Evolutionary conservation across 1,140 invertebrate genomes (phyloP).

Genomic region (Lucilia sericata): DNA sequence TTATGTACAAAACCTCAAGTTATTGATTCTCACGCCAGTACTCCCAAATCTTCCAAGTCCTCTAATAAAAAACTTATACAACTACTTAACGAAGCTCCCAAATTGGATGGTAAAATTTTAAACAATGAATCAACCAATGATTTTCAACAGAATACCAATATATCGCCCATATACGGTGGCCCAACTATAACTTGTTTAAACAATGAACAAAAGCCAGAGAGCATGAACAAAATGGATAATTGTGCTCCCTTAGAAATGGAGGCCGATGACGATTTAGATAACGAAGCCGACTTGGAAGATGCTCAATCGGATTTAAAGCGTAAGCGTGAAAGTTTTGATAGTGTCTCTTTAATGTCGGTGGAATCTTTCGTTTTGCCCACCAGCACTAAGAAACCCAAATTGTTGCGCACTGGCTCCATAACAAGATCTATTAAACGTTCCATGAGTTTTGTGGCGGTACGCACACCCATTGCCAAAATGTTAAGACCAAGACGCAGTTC

Average conservation of each 20-base stretch:
- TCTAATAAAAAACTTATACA: not conserved
- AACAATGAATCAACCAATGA: constrained; percentile 40
- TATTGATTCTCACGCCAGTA: constrained; percentile 50
- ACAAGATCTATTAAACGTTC: constrained; percentile 60
- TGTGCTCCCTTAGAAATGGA: constrained; percentile 26
- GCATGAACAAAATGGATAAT: not conserved
- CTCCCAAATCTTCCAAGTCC: constrained; percentile 52
- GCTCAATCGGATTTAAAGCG: constrained; percentile 59
- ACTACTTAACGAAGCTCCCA: not conserved
- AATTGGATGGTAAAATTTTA: constrained; percentile 46
- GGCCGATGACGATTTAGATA: constrained; percentile 31
- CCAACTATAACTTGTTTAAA: not conserved
- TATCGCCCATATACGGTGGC: constrained; percentile 57
- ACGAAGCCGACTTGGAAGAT: not conserved
- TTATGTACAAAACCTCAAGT: not conserved
- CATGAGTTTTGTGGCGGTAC: constrained; percentile 64
- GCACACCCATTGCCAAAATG: constrained; percentile 62
- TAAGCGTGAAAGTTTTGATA: constrained; percentile 64
- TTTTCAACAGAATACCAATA: constrained; percentile 51
- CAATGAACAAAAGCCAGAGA: not conserved
- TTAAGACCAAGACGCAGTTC: constrained; percentile 62
- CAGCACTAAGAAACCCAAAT: constrained; percentile 64
- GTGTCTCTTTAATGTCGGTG: constrained; percentile 62
- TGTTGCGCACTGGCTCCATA: constrained; percentile 64
- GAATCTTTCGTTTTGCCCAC: constrained; percentile 61